Evolutionary conservation across 53 echinoderm and acorn worm genomes (phyloP).

Genomic region (Apostichopus leukothele): DNA sequence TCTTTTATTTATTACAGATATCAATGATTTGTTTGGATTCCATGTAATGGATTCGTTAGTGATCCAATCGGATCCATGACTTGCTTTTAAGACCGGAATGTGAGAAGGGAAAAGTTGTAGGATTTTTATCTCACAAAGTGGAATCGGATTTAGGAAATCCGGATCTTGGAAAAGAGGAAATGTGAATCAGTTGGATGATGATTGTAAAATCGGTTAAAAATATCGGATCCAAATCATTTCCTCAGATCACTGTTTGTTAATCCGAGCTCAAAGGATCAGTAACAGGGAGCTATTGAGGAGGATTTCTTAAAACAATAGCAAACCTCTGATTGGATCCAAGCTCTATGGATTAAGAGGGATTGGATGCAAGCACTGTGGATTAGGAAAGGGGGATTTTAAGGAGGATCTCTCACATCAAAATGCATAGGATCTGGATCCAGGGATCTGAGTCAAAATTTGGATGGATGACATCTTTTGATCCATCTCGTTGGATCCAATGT

Average conservation of each 20-base stretch:
- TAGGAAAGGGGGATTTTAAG: neutral
- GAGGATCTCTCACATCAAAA: neutral
- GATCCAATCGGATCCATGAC: constrained; percentile 29
- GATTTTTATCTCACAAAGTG: neutral
- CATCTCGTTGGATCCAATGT: neutral
- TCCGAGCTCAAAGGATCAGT: too few species aligned
- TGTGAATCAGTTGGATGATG: neutral
- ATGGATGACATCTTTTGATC: neutral
- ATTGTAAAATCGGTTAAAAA: neutral
- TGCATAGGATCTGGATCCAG: neutral
- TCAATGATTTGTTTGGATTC: constrained; percentile 29
- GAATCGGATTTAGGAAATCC: neutral
- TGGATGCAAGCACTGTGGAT: neutral
- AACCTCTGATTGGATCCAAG: constrained; percentile 2
- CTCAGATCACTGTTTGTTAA: neutral
- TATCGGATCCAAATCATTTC: neutral
- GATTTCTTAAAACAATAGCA: neutral
- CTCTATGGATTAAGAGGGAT: neutral
- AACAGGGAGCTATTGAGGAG: too few species aligned
- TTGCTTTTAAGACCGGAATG: neutral
- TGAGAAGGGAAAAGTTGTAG: neutral
- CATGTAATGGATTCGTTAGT: constrained; percentile 11
- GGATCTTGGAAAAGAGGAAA: neutral
- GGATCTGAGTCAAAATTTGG: neutral
- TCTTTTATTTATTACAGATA: constrained; percentile 32